These are phyloP conservation scores for Synodontis membranacea DNA, from an alignment of 2,113 vertebrate species.

Conservation along the genomic window DNA sequence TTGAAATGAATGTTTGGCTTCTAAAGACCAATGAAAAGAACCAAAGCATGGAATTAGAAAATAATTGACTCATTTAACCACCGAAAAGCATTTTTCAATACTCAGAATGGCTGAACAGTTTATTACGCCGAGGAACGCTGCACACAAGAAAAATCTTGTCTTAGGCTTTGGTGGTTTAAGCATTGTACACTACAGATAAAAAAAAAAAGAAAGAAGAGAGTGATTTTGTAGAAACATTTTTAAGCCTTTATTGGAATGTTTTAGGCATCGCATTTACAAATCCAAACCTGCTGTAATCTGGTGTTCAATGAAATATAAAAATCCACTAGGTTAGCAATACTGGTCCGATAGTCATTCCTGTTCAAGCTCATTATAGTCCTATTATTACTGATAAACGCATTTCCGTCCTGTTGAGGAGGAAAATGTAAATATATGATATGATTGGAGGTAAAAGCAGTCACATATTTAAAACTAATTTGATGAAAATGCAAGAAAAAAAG, in stretches of 20 bases:
- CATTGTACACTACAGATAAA: background rate
- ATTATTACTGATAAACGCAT: conserved; percentile 60
- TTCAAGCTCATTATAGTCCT: conserved; percentile 66
- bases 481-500: conserved; percentile 35
- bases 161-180: background rate
- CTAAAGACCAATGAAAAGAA: background rate
- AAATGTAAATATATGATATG: conserved; percentile 61
- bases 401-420: conserved; percentile 71
- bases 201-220: background rate
- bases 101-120: background rate
- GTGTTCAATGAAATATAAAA: conserved; percentile 78
- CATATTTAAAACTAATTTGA: conserved; percentile 42
- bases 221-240: conserved; percentile 85
- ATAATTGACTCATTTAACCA: background rate
- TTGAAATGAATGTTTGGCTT: background rate
- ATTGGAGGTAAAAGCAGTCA: conserved; percentile 56
- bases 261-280: conserved; percentile 90
- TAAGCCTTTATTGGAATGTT: conserved; percentile 95
- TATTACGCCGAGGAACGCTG: background rate
- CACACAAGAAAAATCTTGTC: background rate
- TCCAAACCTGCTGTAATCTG: conserved; percentile 83
- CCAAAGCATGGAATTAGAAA: background rate
- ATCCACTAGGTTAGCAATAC: conserved; percentile 82
- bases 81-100: background rate
- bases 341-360: conserved; percentile 83